Conservation (phyloP, 2,113 vertebrate species). For the Gambusia affinis region DNA sequence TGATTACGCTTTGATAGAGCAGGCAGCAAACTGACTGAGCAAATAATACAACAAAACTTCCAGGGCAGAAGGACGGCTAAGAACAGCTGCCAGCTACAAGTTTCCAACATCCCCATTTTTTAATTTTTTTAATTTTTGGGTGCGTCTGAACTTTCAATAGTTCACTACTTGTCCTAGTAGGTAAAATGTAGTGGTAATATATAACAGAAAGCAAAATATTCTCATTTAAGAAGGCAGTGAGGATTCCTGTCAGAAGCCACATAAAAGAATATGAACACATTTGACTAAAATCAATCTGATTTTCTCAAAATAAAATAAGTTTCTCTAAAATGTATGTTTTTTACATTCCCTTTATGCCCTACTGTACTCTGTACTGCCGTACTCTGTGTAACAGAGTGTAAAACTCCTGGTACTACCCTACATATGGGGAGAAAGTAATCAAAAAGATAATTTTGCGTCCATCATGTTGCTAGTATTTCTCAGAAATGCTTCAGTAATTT, state of each 20-base stretch:
- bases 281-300: not conserved
- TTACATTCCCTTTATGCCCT: constrained; percentile 1
- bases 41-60: constrained; percentile 1
- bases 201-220: constrained; percentile 22
- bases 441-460: constrained; percentile 33
- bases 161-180: not conserved
- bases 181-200: not conserved
- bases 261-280: constrained; percentile 22
- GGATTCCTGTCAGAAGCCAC: constrained; percentile 9
- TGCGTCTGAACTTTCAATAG: not conserved
- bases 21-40: not conserved
- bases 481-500: constrained; percentile 24
- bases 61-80: constrained; percentile 9
- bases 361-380: too few relatives aligned
- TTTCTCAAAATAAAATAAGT: not conserved
- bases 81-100: not conserved
- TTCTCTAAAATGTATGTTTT: constrained; percentile 7
- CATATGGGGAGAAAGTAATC: constrained; percentile 19
- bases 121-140: not conserved
- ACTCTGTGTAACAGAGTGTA: constrained; percentile 23
- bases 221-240: constrained; percentile 45
- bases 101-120: constrained; percentile 5
- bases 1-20: not conserved
- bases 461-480: constrained; percentile 22
- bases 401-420: constrained; percentile 1